Evolutionary conservation across 2,797 vertebrate species (phyloP).

Genomic region (Kryptolebias ocellatus): DNA sequence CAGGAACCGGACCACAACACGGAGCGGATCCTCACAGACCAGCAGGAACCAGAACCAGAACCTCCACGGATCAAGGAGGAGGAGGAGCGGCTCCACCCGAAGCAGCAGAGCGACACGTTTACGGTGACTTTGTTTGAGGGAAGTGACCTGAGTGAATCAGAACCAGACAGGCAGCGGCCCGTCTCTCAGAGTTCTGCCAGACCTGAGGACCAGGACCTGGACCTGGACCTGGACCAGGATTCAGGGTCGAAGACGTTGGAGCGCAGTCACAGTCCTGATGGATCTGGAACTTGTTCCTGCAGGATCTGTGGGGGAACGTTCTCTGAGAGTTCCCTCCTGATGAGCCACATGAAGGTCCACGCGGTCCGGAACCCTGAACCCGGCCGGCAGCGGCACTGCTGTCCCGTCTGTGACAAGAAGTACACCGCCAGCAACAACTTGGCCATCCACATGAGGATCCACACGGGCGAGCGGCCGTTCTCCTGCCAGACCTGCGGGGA

Average conservation of each 20-base stretch:
- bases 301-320: not conserved
- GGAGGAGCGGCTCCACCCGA: too few relatives aligned
- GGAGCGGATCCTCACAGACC: too few relatives aligned
- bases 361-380: not conserved
- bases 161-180: not conserved
- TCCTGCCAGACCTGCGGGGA: too few relatives aligned
- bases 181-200: not conserved
- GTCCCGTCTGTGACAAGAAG: not conserved
- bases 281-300: not conserved
- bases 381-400: not conserved
- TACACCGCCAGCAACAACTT: too few relatives aligned
- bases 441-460: too few relatives aligned
- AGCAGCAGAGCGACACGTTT: too few relatives aligned
- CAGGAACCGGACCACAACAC: too few relatives aligned
- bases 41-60: too few relatives aligned
- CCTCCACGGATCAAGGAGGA: too few relatives aligned
- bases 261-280: not conserved
- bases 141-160: not conserved
- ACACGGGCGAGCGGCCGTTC: too few relatives aligned
- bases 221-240: not conserved
- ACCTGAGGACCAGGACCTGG: too few relatives aligned
- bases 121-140: not conserved
- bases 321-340: not conserved
- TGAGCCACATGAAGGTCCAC: not conserved
- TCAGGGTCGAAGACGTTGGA: not conserved